Base-by-base conservation (phyloP, 2,888 invertebrate genomes). In the Digitonthophagus gazella region DNA sequence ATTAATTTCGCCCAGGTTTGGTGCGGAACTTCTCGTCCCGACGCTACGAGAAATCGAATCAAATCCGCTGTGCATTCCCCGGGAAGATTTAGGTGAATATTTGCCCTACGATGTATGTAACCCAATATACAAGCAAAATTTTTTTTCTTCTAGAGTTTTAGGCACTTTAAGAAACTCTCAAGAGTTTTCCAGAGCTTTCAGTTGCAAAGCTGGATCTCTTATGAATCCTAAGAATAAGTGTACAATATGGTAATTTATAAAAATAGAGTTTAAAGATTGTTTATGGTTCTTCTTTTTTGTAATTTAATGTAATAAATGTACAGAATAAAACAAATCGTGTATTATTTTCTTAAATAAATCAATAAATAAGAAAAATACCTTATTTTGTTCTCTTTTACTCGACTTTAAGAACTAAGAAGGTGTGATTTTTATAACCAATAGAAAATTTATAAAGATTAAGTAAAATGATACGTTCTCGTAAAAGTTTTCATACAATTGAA, bases 1-100 rank as follows among this genome's bases (percentile, higher is more conserved):
- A 84, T 96, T 3, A 96, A 95, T 79, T 96, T 95, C 81, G 96
- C 96, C 0, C 93, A 93, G 84, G 67, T 93, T 1, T 93, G 93
- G 93, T 93, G 93, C 77, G 93, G 93, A 0, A 89, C 91, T 1
- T 91, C 92, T 87, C 85, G 93, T 15, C 92, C 93, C 0, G 93
- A 94, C 82, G 93, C 93, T 1, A 90, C 91, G 75, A 86, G 89
- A 54, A 93, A 91, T 78, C 91, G 93, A 79, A 80, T 94, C 15
- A 92, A 93, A 78, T 93, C 92, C 1, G 93, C 93, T 0, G 91
- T 93, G 0, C 95, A 95, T 77, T 91, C 93, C 4, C 94, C 94
- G 0, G 94, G 93, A 1, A 87, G 90, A 65, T 95, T 91, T 80
- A 54, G 66, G 66, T 66, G 3, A 44, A 57, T 6, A 20, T 1